phyloP scores from a whole-genome alignment of 2,113 vertebrate genomes.

The Eidolon helvum region DNA sequence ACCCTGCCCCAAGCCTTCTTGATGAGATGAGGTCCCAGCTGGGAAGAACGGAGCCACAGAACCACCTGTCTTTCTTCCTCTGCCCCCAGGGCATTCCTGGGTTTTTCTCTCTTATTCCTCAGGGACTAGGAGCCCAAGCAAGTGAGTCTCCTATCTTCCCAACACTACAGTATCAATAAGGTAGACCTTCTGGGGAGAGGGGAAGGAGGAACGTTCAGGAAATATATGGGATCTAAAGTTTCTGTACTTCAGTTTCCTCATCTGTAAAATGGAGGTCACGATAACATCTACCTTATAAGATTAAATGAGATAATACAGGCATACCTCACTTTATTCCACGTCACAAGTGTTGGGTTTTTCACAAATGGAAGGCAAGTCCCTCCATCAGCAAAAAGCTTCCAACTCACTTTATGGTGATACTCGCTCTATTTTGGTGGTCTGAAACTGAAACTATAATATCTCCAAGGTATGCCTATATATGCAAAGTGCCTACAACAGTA shows the following conservation, averaged over 20 bases:
- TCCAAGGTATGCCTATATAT: too few relatives aligned
- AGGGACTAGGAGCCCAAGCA: neutral
- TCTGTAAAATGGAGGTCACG: neutral
- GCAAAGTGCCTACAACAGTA: neutral
- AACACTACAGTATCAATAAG: neutral
- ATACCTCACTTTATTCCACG: too few relatives aligned
- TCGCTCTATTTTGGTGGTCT: too few relatives aligned
- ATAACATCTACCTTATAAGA: neutral
- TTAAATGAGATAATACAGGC: neutral
- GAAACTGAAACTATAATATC: too few relatives aligned
- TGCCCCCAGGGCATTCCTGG: too few relatives aligned
- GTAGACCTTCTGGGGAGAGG: neutral
- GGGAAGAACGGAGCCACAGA: neutral
- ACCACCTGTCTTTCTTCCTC: neutral
- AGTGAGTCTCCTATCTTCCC: neutral
- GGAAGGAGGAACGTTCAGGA: neutral
- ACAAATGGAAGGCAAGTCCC: too few relatives aligned
- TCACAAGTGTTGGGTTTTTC: too few relatives aligned
- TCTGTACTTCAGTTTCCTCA: neutral
- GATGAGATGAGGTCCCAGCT: neutral
- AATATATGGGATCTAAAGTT: neutral
- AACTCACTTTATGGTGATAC: too few relatives aligned
- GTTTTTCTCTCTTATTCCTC: neutral
- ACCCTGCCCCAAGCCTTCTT: neutral
- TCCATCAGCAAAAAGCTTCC: too few relatives aligned